Conservation (phyloP, 2,888 invertebrate species). For the Nebria brevicollis region DNA sequence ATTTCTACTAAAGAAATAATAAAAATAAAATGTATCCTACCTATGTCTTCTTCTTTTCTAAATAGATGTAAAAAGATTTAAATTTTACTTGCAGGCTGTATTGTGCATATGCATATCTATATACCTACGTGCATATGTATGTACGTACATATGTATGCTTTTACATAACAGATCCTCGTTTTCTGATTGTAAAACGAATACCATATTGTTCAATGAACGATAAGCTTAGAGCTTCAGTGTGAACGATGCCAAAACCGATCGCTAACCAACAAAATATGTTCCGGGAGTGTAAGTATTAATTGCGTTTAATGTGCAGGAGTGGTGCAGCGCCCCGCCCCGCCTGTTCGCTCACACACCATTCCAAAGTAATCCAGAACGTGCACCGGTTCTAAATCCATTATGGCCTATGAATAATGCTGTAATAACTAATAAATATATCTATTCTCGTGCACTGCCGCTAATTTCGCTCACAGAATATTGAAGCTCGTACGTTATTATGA, state of each 20-base stretch:
- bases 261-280: slow-evolving; percentile 25
- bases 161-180: neutral
- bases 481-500: neutral
- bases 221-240: neutral
- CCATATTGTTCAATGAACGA: neutral
- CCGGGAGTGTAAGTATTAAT: slow-evolving; percentile 22
- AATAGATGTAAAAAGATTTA: too few relatives aligned
- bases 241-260: slow-evolving; percentile 2
- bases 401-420: slow-evolving; percentile 41
- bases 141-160: neutral
- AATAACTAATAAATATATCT: slow-evolving; percentile 45
- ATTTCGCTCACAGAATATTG: neutral
- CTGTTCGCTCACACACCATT: neutral
- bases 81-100: too few relatives aligned
- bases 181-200: neutral
- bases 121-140: too few relatives aligned
- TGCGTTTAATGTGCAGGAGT: slow-evolving; percentile 12
- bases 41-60: too few relatives aligned
- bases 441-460: slow-evolving; percentile 7
- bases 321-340: neutral
- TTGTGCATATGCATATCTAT: too few relatives aligned
- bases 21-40: too few relatives aligned
- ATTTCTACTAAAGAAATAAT: too few relatives aligned
- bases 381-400: slow-evolving; percentile 39
- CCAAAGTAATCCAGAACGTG: neutral